Conservation (phyloP, 2,113 vertebrate species). For the Laticauda laticaudata region DNA sequence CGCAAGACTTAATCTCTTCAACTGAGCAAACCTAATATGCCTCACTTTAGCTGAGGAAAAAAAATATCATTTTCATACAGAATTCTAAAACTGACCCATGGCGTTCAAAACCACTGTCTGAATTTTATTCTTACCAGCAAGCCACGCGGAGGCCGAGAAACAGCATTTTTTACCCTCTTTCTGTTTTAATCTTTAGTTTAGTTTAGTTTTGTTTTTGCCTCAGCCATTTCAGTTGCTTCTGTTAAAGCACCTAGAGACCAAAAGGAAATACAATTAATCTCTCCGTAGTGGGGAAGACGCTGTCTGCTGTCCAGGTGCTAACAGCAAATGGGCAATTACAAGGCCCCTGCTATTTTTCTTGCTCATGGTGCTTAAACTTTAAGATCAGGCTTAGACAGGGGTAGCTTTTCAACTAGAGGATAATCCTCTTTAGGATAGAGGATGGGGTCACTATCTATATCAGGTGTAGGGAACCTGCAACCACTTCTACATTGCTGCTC, state of each 20-base stretch:
- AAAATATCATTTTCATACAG: background rate
- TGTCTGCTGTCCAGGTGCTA: background rate
- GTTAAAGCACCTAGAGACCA: background rate
- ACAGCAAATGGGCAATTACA: background rate
- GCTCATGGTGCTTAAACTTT: background rate
- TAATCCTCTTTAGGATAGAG: background rate
- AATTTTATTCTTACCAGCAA: background rate
- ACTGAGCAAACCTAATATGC: background rate
- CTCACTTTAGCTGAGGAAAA: background rate
- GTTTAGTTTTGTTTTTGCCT: background rate
- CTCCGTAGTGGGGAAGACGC: background rate
- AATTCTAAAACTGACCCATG: background rate
- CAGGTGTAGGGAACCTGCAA: background rate
- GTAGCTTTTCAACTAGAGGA: background rate
- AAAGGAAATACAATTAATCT: background rate
- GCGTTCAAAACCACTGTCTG: background rate
- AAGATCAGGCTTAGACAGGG: background rate
- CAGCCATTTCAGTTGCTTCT: background rate
- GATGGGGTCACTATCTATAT: background rate
- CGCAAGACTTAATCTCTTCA: background rate
- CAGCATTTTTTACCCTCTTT: background rate
- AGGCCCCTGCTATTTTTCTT: background rate
- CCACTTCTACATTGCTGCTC: fast-evolving
- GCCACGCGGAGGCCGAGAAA: background rate
- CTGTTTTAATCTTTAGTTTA: background rate